Conservation (phyloP, 2,888 invertebrate genomes). For the Drosophila niveifrons region DNA sequence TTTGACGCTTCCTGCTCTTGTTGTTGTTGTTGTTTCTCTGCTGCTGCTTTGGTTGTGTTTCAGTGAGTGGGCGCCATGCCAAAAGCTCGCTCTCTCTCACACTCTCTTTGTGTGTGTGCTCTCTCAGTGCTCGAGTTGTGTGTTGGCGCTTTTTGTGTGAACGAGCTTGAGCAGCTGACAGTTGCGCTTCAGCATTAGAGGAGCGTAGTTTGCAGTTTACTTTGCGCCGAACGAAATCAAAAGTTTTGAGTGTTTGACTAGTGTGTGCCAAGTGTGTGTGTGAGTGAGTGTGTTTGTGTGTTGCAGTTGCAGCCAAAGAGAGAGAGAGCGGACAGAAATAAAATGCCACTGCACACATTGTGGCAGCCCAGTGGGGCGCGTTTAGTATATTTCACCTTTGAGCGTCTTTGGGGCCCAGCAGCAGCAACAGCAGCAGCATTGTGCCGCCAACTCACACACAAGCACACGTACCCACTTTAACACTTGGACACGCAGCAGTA, state of each 20-base stretch:
- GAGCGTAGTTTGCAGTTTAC: slow-evolving; percentile 71
- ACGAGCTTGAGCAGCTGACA: slow-evolving; percentile 78
- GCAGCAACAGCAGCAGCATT: neutral
- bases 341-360: slow-evolving; percentile 33
- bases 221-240: slow-evolving; percentile 74
- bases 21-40: neutral
- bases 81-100: slow-evolving; percentile 41
- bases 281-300: slow-evolving; percentile 24
- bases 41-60: neutral
- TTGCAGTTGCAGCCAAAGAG: slow-evolving; percentile 61
- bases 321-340: slow-evolving; percentile 64
- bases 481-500: slow-evolving; percentile 34
- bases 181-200: slow-evolving; percentile 76
- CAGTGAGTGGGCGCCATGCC: slow-evolving; percentile 38
- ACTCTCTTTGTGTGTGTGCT: slow-evolving; percentile 1
- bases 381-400: slow-evolving; percentile 82
- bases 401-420: slow-evolving; percentile 65
- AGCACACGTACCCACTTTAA: slow-evolving; percentile 24
- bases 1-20: slow-evolving; percentile 54
- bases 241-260: slow-evolving; percentile 39
- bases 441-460: slow-evolving; percentile 21
- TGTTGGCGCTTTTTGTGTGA: slow-evolving; percentile 48
- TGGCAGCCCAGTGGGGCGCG: slow-evolving; percentile 25
- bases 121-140: slow-evolving; percentile 8
- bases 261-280: slow-evolving; percentile 10